Base-by-base conservation (phyloP, 2,888 invertebrate genomes). In the Sisyra terminalis region DNA sequence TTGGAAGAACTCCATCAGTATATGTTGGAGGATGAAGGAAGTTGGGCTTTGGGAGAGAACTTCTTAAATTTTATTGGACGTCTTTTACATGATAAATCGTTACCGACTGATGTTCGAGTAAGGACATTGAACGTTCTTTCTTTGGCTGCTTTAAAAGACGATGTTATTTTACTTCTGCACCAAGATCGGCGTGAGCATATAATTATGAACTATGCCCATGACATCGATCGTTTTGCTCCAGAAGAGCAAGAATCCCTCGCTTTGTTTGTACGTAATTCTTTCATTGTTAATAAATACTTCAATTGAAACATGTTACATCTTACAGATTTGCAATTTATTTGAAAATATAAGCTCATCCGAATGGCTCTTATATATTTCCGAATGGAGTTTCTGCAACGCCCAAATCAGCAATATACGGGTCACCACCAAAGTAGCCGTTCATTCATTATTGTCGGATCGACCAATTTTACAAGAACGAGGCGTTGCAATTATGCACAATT, bases 281-380 rank as follows among this genome's bases (percentile, higher is more conserved):
- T 32, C 13, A 39, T 40, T 31, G 9, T 29, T 24, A 9, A 24
- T n/a, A 24, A 39, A 15, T n/a, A 9, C 35, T 11, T 10, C 3
- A n/a, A 30, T 30, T 30, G 10, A 11, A 30, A n/a, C n/a, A 30
- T 11, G 31, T 34, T 34, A 8, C 6, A 34, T 52, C 14, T 36
- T 52, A 13, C 60, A 90, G 86, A 71, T 89, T 61, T 85, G 85
- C 61, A 92, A 92, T 63, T 71, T 92, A 64, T 92, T 90, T 63
- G 86, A 87, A 61, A 83, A 87, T 64, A 65, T 82, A 30, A 84
- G 84, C 49, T 82, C 88, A 45, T 87, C 89, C 0, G 92, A 92
- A 63, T 92, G 92, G 92, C 64, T 90, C 55, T 67, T 92, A 53
- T 92, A 92, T 66, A 92, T 92, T 59, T 89, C 89, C 40, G 90